Percentiles rank a stretch among this genome's conserved stretches.
Evolutionary conservation across 2,797 vertebrate species (phyloP).

Genomic region (Botia almorhae): DNA sequence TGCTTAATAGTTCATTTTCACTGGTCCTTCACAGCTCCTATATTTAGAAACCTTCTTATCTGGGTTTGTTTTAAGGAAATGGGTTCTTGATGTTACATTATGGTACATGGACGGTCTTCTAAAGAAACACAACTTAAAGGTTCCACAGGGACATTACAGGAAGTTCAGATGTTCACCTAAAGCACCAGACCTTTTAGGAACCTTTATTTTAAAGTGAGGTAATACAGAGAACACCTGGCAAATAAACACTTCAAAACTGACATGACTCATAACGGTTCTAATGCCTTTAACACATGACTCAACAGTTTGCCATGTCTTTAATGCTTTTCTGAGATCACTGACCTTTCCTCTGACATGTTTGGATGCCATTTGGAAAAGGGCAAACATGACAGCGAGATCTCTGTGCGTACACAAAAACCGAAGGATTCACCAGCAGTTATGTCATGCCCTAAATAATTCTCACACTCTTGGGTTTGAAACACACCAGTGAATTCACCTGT

Average conservation of each 20-base stretch:
- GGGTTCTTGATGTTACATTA: too few species aligned
- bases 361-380: slow-evolving; percentile 71
- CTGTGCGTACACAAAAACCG: slow-evolving; percentile 43
- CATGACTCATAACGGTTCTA: slow-evolving; percentile 9
- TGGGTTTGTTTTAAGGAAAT: too few species aligned
- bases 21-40: too few species aligned
- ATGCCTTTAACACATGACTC: slow-evolving; percentile 5
- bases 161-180: too few species aligned
- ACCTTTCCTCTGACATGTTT: slow-evolving; percentile 71
- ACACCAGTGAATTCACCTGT: neutral
- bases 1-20: too few species aligned
- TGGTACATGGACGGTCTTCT: too few species aligned
- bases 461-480: neutral
- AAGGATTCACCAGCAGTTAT: slow-evolving; percentile 44
- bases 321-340: slow-evolving; percentile 66
- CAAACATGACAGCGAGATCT: slow-evolving; percentile 62
- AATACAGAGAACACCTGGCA: neutral
- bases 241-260: slow-evolving; percentile 20
- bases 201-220: too few species aligned
- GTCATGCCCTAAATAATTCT: slow-evolving; percentile 24
- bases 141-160: too few species aligned
- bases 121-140: too few species aligned
- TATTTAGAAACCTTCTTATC: too few species aligned
- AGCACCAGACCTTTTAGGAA: too few species aligned
- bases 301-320: slow-evolving; percentile 57